Base-by-base conservation (phyloP, 2,888 invertebrate genomes). In the Napeogenes sylphis region DNA sequence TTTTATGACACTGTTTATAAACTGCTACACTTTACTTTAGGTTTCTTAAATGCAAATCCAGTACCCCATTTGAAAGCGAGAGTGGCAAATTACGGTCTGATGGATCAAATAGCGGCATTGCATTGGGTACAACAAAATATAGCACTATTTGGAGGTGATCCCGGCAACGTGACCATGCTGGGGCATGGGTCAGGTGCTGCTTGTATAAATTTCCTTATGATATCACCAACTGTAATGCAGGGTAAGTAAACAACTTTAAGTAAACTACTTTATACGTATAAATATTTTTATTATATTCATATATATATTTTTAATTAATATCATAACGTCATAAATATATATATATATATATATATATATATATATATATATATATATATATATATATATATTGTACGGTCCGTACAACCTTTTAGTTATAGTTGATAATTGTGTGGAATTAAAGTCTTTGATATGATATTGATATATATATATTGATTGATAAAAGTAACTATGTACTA, bases 101-200 rank as follows among this genome's bases (percentile, higher is more conserved):
- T 98, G 95, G 99, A 99, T 90, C 97, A 98, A 88, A 96, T 98
- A 79, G 98, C 98, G 0, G 99, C 99, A 0, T 90, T 99, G 45
- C 98, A 98, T 76, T 99, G 99, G 99, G 95, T 99, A 46, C 97
- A 98, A 79, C 97, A 98, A 82, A 98, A 99, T 83, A 97, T 99
- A 65, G 96, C 94, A 1, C 93, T 96, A 60, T 99, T 99, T 77
- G 98, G 98, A 5, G 99, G 99, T 0, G 98, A 99, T 84, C 95
- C 97, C 0, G 93, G 94, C 60, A 95, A 96, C 73, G 97, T 99
- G n/a, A 99, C 99, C 0, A 92, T 99, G 78, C 93, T 98, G 68
- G 99, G 99, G 0, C 99, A 99, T 79, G 99, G 99, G 0, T 97
- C 98, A 2, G 99, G 99, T 0, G 99, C 99, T 0, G 98, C 99